Conservation (phyloP, 2,888 invertebrate species). For the Rhopalosiphum nymphaeae region DNA sequence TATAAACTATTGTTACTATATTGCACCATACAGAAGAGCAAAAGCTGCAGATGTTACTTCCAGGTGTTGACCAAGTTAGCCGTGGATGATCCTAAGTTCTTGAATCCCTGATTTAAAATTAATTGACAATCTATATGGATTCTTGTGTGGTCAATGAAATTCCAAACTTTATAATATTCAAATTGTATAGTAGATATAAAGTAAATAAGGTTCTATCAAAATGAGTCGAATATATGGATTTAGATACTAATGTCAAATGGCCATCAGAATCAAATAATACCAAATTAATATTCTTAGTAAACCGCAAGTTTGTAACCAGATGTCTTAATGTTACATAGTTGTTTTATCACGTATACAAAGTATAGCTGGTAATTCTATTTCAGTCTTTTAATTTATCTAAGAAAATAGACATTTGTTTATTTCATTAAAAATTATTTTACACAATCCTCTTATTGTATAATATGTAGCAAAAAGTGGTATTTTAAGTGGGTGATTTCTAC, state of each 20-base stretch:
- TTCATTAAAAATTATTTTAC: no score
- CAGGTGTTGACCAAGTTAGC: conserved; percentile 38
- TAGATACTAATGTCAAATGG: neutral
- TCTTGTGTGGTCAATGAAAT: neutral
- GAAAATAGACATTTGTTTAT: no score
- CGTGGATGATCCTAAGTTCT: neutral
- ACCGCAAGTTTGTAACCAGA: neutral
- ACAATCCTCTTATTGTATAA: neutral
- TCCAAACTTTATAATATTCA: neutral
- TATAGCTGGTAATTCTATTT: no score
- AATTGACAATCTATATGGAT: conserved; percentile 34
- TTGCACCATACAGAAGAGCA: neutral
- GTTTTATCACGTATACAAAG: no score
- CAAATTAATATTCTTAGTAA: neutral
- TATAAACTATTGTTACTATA: conserved; percentile 33
- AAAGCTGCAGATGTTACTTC: conserved; percentile 45
- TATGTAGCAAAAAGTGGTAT: neutral
- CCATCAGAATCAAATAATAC: neutral
- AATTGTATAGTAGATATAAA: neutral
- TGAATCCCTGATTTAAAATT: conserved; percentile 29
- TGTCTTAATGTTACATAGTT: no score
- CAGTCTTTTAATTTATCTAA: no score
- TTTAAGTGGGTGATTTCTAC: neutral
- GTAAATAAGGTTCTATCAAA: neutral
- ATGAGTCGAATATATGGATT: no score